These are phyloP conservation scores for Corythoichthys haematopterus DNA, from an alignment of 2,113 vertebrate genomes.

Conservation along the genomic window DNA sequence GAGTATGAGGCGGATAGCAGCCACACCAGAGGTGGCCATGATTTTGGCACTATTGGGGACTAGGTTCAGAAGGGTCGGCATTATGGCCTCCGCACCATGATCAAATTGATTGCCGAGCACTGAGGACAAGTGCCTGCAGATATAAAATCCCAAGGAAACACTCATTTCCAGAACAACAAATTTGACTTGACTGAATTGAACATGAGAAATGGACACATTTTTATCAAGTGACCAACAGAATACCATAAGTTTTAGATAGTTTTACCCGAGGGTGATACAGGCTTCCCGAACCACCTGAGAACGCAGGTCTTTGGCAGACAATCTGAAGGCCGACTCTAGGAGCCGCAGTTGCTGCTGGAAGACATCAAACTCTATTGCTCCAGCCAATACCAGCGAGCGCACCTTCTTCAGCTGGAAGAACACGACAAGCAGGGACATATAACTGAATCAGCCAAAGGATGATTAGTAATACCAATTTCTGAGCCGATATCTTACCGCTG, in stretches of 20 bases:
- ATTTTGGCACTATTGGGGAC: conserved; percentile 93
- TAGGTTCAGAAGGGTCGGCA: conserved; percentile 87
- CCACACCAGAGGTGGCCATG: conserved; percentile 89
- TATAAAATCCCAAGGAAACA: not conserved
- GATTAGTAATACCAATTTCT: no score
- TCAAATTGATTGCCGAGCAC: conserved; percentile 89
- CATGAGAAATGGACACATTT: not conserved
- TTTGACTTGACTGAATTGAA: not conserved
- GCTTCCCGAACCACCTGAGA: conserved; percentile 95
- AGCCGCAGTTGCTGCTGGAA: conserved; percentile 88
- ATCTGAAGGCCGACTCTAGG: conserved; percentile 86
- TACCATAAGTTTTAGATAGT: conserved; percentile 2
- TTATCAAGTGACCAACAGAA: not conserved
- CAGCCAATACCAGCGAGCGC: conserved; percentile 85
- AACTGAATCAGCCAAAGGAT: not conserved
- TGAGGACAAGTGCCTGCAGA: conserved; percentile 83
- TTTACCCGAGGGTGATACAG: conserved; percentile 93
- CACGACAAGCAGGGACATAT: not conserved
- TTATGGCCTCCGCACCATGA: conserved; percentile 88
- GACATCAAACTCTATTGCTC: conserved; percentile 84
- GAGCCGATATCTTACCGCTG: conserved; percentile 71
- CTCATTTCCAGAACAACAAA: not conserved
- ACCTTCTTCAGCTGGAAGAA: conserved; percentile 85
- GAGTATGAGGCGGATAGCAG: conserved; percentile 88
- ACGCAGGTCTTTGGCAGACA: conserved; percentile 90